phyloP scores from a whole-genome alignment of 2,888 invertebrate species.

The Pediacus dermestoides region DNA sequence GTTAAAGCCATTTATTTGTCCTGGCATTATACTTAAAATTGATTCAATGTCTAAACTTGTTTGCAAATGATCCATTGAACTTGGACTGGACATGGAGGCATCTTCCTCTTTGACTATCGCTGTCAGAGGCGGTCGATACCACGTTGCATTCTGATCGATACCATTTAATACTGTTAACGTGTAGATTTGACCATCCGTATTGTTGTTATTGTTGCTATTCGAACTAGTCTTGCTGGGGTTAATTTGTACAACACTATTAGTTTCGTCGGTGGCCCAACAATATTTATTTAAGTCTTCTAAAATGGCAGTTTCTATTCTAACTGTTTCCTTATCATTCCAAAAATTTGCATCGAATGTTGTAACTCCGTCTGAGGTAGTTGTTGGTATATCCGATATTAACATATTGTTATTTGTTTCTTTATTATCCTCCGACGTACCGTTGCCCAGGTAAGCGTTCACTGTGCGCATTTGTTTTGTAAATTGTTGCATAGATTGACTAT shows the following conservation, averaged over 20 bases:
- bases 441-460: constrained; percentile 64
- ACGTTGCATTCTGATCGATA: constrained; percentile 53
- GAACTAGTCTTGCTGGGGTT: constrained; percentile 33
- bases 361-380: constrained; percentile 45
- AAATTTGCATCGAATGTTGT: constrained; percentile 54
- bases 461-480: constrained; percentile 67
- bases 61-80: constrained; percentile 55
- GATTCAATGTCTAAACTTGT: constrained; percentile 74
- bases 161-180: constrained; percentile 83
- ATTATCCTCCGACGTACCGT: constrained; percentile 57
- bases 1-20: constrained; percentile 59
- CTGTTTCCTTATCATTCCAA: constrained; percentile 71
- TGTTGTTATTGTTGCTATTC: constrained; percentile 44
- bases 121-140: constrained; percentile 59
- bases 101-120: constrained; percentile 64
- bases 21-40: constrained; percentile 69
- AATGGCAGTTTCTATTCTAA: constrained; percentile 69
- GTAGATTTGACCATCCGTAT: constrained; percentile 80
- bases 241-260: constrained; percentile 50
- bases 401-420: constrained; percentile 54
- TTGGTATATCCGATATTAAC: constrained; percentile 43
- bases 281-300: constrained; percentile 82
- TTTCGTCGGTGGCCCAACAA: constrained; percentile 71
- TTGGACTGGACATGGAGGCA: constrained; percentile 60
- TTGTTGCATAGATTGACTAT: constrained; percentile 58